Conservation (phyloP, 2,797 vertebrate species). For the Alcedo quadribrachys region DNA sequence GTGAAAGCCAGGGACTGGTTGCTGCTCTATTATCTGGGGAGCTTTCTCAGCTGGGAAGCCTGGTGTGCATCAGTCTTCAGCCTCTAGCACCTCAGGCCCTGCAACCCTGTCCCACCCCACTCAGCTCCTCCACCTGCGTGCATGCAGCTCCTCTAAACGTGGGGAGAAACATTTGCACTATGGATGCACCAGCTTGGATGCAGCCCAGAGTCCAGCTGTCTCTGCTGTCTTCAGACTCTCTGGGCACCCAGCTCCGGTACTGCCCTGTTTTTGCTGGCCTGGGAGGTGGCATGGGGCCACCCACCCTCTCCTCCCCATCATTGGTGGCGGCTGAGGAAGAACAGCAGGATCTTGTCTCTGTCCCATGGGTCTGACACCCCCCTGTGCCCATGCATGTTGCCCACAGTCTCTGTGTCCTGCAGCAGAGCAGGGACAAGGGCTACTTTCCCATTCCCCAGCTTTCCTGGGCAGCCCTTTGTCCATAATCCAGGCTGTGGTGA, state of each 20-base stretch:
- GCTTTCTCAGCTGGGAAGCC: neutral
- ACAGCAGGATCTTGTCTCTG: neutral
- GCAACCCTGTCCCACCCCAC: neutral
- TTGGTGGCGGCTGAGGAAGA: neutral
- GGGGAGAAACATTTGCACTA: neutral
- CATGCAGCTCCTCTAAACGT: fast-evolving
- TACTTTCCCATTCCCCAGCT: neutral
- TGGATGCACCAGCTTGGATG: neutral
- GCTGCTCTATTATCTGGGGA: neutral
- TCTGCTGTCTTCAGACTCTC: neutral
- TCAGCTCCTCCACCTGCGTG: neutral
- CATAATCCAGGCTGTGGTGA: neutral
- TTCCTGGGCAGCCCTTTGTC: neutral
- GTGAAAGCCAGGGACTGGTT: neutral
- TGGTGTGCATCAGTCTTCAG: neutral
- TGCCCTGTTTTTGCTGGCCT: neutral
- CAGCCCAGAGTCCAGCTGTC: neutral
- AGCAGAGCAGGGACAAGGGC: neutral
- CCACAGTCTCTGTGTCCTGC: neutral
- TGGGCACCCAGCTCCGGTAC: fast-evolving
- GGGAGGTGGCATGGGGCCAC: neutral
- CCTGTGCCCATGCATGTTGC: neutral
- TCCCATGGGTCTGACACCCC: fast-evolving
- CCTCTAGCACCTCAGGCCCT: neutral
- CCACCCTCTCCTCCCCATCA: neutral